Base-by-base conservation (phyloP, 1,140 invertebrate species). In the Drosophila ananassae region DNA sequence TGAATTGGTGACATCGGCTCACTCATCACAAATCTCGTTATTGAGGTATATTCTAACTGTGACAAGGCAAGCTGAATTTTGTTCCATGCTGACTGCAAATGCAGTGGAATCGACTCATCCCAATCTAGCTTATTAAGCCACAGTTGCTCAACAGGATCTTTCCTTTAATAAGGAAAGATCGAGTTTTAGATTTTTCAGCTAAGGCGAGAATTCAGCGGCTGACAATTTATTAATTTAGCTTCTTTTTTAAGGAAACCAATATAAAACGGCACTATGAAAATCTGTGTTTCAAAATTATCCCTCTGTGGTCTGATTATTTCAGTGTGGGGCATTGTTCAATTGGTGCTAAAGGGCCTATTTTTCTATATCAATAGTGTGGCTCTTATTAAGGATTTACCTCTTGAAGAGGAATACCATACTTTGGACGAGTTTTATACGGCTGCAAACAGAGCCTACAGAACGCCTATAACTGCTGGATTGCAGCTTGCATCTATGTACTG, bases 401-500 rank as follows among this genome's bases (percentile, higher is more conserved):
- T 96, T n/a, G 93, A 93, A 21, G 93, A 93, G 62, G 77, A 92
- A 21, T 92, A 92, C 54, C 89, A 92, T 41, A 67, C 73, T 1
- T 75, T 93, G n/a, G 90, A 93, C 0, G 92, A 94, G 1, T 97
- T 97, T 92, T 95, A 96, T 76, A 76, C 91, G 4, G 93, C 93
- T 60, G 95, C 94, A 7, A 94, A 97, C 74, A 92, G 90, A 74
- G 95, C 95, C 58, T 97, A 96, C 79, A 94, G 94, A 97, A 97
- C 92, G 97, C 97, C 0, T 95, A 96, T 83, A 98, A 98, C 92
- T 98, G 97, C 92, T 98, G 97, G 96, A 98, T 98, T 68, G 97
- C 97, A 41, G 97, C 97, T 2, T 96, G 97, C 74, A 94, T 98
- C 39, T 98, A 98, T 89, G 94, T 98, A 10, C 93, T 97, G 37